phyloP scores from a whole-genome alignment of 2,888 invertebrate species.

The Erpobdella octoculata region DNA sequence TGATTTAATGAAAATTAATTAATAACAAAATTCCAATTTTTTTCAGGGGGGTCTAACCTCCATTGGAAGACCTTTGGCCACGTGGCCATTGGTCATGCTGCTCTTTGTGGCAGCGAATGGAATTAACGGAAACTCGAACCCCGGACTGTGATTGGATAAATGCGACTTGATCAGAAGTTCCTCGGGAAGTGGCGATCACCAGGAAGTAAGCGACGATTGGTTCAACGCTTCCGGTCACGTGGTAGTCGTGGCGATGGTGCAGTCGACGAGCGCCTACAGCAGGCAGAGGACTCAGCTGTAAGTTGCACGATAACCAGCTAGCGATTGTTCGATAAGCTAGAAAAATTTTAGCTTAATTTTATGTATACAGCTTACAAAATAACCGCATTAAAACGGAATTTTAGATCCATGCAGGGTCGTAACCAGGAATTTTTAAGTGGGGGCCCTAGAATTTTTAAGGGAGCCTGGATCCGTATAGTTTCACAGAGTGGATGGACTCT shows the following conservation, averaged over 20 bases:
- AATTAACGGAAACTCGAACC: background rate
- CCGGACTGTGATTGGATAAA: background rate
- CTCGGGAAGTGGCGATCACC: background rate
- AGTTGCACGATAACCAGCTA: too few relatives aligned
- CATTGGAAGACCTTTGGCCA: background rate
- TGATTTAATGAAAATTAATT: too few relatives aligned
- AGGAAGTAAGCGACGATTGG: constrained; percentile 2
- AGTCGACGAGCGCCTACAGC: background rate
- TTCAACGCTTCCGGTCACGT: background rate
- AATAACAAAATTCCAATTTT: too few relatives aligned
- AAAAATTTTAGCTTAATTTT: too few relatives aligned
- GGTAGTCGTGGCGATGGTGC: background rate
- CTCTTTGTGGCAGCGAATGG: background rate
- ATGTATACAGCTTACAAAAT: too few relatives aligned
- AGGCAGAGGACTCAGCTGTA: background rate
- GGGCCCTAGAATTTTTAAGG: too few relatives aligned
- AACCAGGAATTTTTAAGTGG: too few relatives aligned
- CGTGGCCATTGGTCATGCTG: background rate
- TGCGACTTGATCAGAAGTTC: background rate
- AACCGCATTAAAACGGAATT: too few relatives aligned
- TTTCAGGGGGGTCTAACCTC: background rate
- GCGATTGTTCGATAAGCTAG: too few relatives aligned
- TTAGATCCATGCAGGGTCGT: too few relatives aligned
- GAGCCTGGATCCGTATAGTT: too few relatives aligned
- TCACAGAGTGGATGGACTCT: too few relatives aligned